A percentile compares a stretch with the other conserved stretches of the same genome.
phyloP scores from a whole-genome alignment of 2,797 vertebrate genomes.

The Protosalanx chinensis region DNA sequence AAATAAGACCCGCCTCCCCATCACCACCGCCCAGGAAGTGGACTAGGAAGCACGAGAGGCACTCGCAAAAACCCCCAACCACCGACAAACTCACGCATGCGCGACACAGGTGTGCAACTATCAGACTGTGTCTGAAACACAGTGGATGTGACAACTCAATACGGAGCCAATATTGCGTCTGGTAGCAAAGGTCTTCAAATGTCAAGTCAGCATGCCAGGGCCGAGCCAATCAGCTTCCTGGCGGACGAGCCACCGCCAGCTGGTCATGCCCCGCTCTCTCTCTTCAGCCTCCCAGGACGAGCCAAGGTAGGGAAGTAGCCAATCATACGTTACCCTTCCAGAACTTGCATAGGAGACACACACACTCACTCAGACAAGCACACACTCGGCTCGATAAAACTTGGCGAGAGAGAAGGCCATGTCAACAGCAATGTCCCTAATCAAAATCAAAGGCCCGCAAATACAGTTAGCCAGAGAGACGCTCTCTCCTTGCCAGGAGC shows the following conservation, averaged over 20 bases:
- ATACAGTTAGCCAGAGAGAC: not conserved
- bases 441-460: slow-evolving; percentile 18
- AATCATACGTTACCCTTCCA: not conserved
- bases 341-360: not conserved
- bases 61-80: not conserved
- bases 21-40: not conserved
- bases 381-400: slow-evolving; percentile 1
- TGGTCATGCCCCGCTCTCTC: slow-evolving; percentile 2
- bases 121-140: not conserved
- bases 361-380: not conserved
- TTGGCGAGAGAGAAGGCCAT: slow-evolving; percentile 15
- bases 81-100: not conserved
- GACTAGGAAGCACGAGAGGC: not conserved
- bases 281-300: not conserved
- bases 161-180: slow-evolving; percentile 1
- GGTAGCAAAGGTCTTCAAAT: slow-evolving; percentile 19
- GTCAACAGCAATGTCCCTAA: slow-evolving; percentile 21
- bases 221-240: not conserved
- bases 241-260: slow-evolving; percentile 3
- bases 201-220: slow-evolving; percentile 2
- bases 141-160: not conserved
- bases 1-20: not conserved
- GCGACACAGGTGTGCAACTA: not conserved
- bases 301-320: not conserved
- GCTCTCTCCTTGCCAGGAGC: slow-evolving; percentile 3